phyloP scores from a whole-genome alignment of 2,797 vertebrate species.

The Argya squamiceps region DNA sequence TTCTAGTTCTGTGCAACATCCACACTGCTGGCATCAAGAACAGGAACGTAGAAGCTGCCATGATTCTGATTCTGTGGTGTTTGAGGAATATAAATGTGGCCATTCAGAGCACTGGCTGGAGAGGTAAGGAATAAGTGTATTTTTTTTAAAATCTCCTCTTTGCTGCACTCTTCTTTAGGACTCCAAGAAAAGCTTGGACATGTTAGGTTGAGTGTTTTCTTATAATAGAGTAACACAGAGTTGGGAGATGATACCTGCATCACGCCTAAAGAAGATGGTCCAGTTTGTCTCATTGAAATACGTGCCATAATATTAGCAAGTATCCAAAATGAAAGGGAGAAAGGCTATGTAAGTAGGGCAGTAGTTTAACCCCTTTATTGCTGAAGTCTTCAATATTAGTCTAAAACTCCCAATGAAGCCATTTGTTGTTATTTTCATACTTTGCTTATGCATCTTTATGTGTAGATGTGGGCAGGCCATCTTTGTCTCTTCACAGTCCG shows the following conservation, averaged over 20 bases:
- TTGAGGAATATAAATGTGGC: not conserved
- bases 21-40: not conserved
- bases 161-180: not conserved
- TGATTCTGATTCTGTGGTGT: not conserved
- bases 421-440: not conserved
- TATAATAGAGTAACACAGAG: not conserved
- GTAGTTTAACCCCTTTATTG: not conserved
- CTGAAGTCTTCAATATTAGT: not conserved
- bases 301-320: not conserved
- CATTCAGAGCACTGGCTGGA: not conserved
- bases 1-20: slow-evolving; percentile 9
- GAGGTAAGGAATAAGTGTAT: not conserved
- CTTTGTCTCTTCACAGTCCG: not conserved
- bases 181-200: rapidly evolving
- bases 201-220: not conserved
- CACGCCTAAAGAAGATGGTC: not conserved
- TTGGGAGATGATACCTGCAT: not conserved
- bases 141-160: not conserved
- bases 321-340: not conserved
- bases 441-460: not conserved
- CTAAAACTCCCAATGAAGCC: not conserved
- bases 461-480: not conserved
- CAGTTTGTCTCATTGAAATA: not conserved
- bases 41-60: not conserved
- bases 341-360: not conserved